Evolutionary conservation across 37 sponge, comb jelly and placozoan species (phyloP), one percentile per base, ranked within the genome.

Genomic region (Theonella swinhoei): DNA sequence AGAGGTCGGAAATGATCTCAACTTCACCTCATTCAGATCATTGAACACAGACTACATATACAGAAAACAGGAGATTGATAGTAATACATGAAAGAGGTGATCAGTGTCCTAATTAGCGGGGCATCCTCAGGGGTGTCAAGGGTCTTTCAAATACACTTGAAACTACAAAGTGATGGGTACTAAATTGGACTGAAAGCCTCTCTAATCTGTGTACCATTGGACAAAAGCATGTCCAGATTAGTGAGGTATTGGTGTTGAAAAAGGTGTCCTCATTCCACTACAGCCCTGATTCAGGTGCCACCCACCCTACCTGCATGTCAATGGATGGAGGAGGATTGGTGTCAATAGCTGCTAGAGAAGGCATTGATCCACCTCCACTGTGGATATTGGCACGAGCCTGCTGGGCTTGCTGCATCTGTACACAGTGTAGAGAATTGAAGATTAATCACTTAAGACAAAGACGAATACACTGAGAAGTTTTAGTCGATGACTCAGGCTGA

Each of bases 331-430:
- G 77, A 17, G 89, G 61, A 14, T 29, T 62, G 72, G 89, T 72
- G 75, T 89, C 89, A 68, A 91, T 86, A 71, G 82, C 87, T 34
- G 82, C 81, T 36, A 91, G 74, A 24, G 87, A 83, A 20, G 91
- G 91, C 91, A 91, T 91, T 32, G 91, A 91, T 0, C 91, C 91
- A 33, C 91, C 91, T 0, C 87, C 87, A 62, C 78, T 42, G 63
- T 85, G 86, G 41, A 90, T 67, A 14, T 47, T 47, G 14, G 54
- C 54, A 23, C 87, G 81, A 24, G 87, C 87, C 42, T 67, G 77
- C 54, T 91, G 91, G 23, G 87, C 87, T 42, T 67, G 77, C 54
- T 91, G 91, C 91, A 91, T 91, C 87, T 91, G 17, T 8, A 19
- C 67, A 5, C 67, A 65, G 20, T 20, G 14, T 22, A 14, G 20